Base-by-base conservation (phyloP, 2,113 vertebrate genomes). In the Actenoides lindsayi region DNA sequence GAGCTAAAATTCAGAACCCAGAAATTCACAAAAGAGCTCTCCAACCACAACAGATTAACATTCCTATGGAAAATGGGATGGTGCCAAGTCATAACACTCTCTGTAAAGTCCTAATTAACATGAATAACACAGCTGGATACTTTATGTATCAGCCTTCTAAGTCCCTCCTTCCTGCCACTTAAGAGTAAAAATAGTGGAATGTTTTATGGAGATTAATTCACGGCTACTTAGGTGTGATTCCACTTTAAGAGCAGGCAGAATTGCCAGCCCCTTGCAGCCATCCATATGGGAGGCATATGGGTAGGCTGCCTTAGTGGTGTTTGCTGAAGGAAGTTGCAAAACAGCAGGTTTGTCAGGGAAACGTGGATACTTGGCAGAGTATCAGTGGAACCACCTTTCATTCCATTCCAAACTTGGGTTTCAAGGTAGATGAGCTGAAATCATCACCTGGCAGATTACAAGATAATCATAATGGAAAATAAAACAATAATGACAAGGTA, bases 111-210 rank as follows among this genome's bases (percentile, higher is more conserved):
- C 69, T 74, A 90, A 90, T 95, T 93, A 94, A 84, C 77, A 92
- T 20, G 73, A 95, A 90, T 90, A 97, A 94, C 94, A 95, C 94
- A 96, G 91, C 86, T 91, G 91, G 76, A 60, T 94, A 94, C 90
- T 94, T 94, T 81, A 94, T 78, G 30, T 68, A 95, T 86, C 94
- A 87, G 39, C 12, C 67, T 67, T 60, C 51, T 89, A 93, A 96
- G 86, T 89, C 89, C 89, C 83, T 89, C 73, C 93, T 95, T 95
- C 89, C 93, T 94, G 91, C 77, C 80, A 92, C 80, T 96, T 94
- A 75, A 46, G 71, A 81, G 70, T 68, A 90, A 93, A 96, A 96
- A 91, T 35, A 87, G 48, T 59, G 10, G 65, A 87, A 63, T 27
- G 13, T 59, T 94, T 96, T 87, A 93, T 42, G 39, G 82, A 56